Evolutionary conservation across 2,113 vertebrate species (phyloP).

Genomic region (Crotophaga sulcirostris): DNA sequence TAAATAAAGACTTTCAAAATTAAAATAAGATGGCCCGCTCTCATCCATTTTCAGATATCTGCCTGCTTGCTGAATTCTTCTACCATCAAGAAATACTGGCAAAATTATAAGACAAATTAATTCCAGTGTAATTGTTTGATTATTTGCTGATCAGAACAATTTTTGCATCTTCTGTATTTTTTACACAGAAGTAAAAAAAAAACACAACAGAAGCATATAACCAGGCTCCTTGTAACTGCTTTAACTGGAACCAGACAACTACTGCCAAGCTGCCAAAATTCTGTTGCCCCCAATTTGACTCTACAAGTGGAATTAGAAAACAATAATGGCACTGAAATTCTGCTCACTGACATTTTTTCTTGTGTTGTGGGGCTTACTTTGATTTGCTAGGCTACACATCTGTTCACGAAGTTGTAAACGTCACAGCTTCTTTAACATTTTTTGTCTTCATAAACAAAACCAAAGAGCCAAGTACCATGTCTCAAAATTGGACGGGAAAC

Average conservation of each 20-base stretch:
- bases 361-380: background rate
- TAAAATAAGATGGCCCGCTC: background rate
- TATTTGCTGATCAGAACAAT: background rate
- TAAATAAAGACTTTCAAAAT: background rate
- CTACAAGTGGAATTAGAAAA: background rate
- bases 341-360: background rate
- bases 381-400: background rate
- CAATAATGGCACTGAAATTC: background rate
- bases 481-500: background rate
- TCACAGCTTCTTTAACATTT: background rate
- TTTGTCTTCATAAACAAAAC: background rate
- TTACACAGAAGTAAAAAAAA: background rate
- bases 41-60: background rate
- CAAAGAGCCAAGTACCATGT: background rate
- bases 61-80: background rate
- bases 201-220: background rate
- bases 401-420: background rate
- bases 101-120: background rate
- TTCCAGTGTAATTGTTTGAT: background rate
- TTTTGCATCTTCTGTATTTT: background rate
- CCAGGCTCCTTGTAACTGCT: background rate
- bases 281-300: background rate
- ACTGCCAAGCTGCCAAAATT: background rate
- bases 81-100: background rate
- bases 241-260: background rate